Evolutionary conservation across 2,888 invertebrate species (phyloP).

Genomic region (Drosophila affinis): DNA sequence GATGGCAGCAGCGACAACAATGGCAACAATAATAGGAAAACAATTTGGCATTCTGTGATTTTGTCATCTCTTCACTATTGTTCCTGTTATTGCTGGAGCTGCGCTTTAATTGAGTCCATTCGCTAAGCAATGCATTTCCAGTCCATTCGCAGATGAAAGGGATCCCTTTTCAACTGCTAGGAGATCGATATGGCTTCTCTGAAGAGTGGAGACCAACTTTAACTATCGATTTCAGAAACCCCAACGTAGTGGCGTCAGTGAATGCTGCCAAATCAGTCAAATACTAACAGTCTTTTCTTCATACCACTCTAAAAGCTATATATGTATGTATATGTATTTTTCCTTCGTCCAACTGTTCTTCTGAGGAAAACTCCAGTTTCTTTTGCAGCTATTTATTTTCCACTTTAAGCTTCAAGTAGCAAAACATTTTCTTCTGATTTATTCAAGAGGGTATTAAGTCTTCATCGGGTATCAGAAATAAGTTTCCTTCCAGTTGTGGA

Average conservation of each 20-base stretch:
- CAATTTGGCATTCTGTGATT: slow-evolving; percentile 77
- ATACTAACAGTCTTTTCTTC: too few species aligned
- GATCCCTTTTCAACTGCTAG: too few species aligned
- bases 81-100: slow-evolving; percentile 27
- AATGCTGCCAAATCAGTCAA: too few species aligned
- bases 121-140: neutral
- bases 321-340: neutral
- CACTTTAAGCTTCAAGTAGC: neutral
- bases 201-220: too few species aligned
- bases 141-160: too few species aligned
- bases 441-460: slow-evolving; percentile 2
- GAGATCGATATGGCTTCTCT: too few species aligned
- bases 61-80: slow-evolving; percentile 38
- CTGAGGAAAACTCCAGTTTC: neutral
- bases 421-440: neutral
- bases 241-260: too few species aligned
- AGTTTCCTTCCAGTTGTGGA: slow-evolving; percentile 2
- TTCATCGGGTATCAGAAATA: slow-evolving; percentile 1
- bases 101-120: neutral
- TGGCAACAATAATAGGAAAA: slow-evolving; percentile 73
- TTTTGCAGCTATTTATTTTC: neutral
- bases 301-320: neutral
- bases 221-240: too few species aligned
- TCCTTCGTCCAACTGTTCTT: neutral
- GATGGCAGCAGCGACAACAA: slow-evolving; percentile 18